A percentile compares a stretch with the other conserved stretches of the same genome.
These are phyloP conservation scores for Meles meles DNA, from an alignment of 2,113 vertebrate species.

Conservation along the genomic window DNA sequence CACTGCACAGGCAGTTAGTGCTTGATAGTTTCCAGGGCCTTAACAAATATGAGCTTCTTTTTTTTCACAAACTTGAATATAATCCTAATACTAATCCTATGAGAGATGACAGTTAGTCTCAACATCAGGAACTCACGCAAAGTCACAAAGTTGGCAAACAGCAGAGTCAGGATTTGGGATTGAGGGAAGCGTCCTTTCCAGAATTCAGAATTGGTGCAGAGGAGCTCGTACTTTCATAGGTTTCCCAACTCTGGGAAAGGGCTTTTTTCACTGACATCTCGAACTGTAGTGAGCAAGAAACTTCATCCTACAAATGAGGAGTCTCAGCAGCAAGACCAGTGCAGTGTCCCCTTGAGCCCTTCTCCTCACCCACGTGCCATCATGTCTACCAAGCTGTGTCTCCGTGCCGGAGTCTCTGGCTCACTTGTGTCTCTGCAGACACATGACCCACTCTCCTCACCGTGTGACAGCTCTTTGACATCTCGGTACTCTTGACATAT, in stretches of 20 bases:
- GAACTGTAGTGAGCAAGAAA: background rate
- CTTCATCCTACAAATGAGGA: background rate
- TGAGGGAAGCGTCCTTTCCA: background rate
- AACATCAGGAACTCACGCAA: background rate
- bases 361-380: background rate
- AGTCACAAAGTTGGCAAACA: background rate
- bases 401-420: background rate
- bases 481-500: background rate
- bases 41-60: background rate
- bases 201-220: background rate
- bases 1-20: background rate
- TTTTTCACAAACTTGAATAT: background rate
- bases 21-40: background rate
- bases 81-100: background rate
- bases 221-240: background rate
- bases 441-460: background rate
- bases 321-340: background rate
- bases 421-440: background rate
- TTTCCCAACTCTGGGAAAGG: background rate
- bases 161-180: background rate
- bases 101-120: background rate
- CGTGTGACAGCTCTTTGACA: background rate
- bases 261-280: background rate
- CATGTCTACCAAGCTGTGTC: background rate
- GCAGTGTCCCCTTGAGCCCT: background rate